Evolutionary conservation across 2,113 vertebrate genomes (phyloP).

Genomic region (Tautogolabrus adspersus): DNA sequence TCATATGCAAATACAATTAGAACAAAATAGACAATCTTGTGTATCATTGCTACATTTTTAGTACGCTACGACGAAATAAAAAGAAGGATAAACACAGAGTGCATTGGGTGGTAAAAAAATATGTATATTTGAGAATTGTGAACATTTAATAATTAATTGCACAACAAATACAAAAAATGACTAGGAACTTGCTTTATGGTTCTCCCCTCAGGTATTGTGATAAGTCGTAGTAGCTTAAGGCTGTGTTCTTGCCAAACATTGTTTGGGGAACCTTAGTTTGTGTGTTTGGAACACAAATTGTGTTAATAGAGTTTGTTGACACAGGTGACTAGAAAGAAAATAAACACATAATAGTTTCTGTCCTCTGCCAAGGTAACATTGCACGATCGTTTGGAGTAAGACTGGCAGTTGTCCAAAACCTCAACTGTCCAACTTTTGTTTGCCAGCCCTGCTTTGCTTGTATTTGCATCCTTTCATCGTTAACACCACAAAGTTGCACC

Average conservation of each 20-base stretch:
- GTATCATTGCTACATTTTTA: too few species aligned
- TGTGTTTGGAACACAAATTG: not conserved
- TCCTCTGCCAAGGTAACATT: constrained; percentile 1
- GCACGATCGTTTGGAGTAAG: not conserved
- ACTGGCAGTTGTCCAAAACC: not conserved
- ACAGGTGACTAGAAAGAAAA: not conserved
- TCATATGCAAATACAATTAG: too few species aligned
- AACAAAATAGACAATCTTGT: too few species aligned
- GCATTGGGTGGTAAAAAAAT: too few species aligned
- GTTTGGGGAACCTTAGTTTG: not conserved
- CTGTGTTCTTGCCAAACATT: not conserved
- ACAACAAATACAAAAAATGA: too few species aligned
- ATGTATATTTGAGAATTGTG: too few species aligned
- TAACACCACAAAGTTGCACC: not conserved
- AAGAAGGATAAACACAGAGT: too few species aligned
- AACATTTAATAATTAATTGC: too few species aligned
- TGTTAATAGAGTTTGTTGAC: not conserved
- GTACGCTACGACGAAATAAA: too few species aligned
- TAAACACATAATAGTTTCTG: not conserved
- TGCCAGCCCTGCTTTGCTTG: not conserved
- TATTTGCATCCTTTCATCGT: not conserved
- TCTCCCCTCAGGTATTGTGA: not conserved
- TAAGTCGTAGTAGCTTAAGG: not conserved
- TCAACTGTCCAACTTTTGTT: not conserved
- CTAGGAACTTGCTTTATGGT: too few species aligned